Percentiles rank a stretch among this genome's conserved stretches.
These are phyloP conservation scores for Apomyelois bistriatella DNA, from an alignment of 2,888 invertebrate genomes.

Conservation along the genomic window DNA sequence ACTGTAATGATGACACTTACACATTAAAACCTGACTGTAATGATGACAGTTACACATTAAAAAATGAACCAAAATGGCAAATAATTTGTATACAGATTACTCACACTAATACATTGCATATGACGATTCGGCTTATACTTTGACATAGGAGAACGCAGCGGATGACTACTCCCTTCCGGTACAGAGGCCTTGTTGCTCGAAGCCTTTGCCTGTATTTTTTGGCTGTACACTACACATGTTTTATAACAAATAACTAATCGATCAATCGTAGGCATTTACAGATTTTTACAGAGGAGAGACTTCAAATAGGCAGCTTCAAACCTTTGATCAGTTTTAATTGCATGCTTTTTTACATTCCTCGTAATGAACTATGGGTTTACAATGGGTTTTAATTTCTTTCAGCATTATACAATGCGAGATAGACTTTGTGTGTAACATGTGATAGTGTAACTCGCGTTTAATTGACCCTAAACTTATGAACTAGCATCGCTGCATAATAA, in stretches of 20 bases:
- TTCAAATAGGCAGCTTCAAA: no score
- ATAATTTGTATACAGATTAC: no score
- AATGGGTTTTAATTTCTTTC: constrained; percentile 22
- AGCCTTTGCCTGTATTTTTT: not conserved
- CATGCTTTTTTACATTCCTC: constrained; percentile 53
- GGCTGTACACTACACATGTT: not conserved
- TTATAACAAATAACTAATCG: not conserved
- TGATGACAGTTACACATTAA: no score
- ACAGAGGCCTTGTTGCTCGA: no score
- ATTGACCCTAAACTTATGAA: not conserved
- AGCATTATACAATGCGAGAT: constrained; percentile 27
- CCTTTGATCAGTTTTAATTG: constrained; percentile 22
- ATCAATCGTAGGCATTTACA: not conserved
- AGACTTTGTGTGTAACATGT: constrained; percentile 45
- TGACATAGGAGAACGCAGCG: no score
- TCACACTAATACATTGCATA: no score
- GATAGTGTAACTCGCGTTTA: constrained; percentile 44
- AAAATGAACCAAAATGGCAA: no score
- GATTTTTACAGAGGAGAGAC: no score
- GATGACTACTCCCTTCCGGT: no score
- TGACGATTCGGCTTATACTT: no score
- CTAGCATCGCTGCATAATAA: not conserved
- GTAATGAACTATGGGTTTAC: constrained; percentile 32
- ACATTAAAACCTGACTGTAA: no score
- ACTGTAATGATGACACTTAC: no score